phyloP scores from a whole-genome alignment of 2,888 invertebrate species.

The Prenolepis imparis region DNA sequence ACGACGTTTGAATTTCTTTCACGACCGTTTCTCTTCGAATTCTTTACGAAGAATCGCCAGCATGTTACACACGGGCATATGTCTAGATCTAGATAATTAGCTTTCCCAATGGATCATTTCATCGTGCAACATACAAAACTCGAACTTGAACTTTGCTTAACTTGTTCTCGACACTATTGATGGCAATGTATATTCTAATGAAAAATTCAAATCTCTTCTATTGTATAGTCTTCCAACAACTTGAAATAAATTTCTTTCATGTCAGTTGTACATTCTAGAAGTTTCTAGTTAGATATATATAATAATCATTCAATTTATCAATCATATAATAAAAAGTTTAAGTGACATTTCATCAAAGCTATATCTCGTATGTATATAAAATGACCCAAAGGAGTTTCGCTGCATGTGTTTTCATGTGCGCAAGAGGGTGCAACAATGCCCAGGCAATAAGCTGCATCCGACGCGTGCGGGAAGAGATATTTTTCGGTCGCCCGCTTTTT shows the following conservation, averaged over 20 bases:
- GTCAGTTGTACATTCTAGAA: not conserved
- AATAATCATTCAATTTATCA: not conserved
- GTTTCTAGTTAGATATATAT: not conserved
- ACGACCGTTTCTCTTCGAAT: not conserved
- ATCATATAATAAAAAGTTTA: not conserved
- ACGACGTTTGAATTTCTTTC: slow-evolving; percentile 64
- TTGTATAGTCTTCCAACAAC: not conserved
- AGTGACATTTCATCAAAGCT: not conserved
- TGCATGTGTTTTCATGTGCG: not conserved
- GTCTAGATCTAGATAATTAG: slow-evolving; percentile 22
- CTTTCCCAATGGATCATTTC: not conserved
- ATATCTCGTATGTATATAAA: not conserved
- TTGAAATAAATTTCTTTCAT: not conserved
- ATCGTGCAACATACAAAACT: not conserved
- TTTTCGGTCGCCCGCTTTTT: slow-evolving; percentile 60
- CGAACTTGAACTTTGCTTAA: not conserved
- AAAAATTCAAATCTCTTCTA: not conserved
- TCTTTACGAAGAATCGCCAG: not conserved
- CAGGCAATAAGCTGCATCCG: not conserved
- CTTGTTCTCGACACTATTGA: not conserved
- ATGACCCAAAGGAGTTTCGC: not conserved
- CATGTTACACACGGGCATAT: not conserved
- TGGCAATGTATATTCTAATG: not conserved
- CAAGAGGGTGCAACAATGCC: not conserved
- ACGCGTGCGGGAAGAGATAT: slow-evolving; percentile 16